Evolutionary conservation across 1,140 invertebrate genomes (phyloP).

Genomic region (Chelonus insularis): DNA sequence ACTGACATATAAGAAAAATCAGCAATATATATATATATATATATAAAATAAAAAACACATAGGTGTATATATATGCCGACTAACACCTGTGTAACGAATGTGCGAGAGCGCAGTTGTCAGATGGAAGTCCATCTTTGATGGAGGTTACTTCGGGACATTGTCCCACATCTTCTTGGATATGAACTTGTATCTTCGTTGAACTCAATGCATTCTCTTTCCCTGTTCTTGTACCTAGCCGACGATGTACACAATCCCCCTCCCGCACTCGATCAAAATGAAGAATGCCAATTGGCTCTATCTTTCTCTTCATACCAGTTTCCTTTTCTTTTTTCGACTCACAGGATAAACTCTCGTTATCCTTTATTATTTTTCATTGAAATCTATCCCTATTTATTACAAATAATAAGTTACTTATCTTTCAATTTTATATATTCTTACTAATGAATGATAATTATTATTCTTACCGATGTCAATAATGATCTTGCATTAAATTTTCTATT

Average conservation of each 20-base stretch:
- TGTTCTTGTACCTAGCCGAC: constrained; percentile 27
- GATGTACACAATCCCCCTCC: constrained; percentile 19
- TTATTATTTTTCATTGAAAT: constrained; percentile 7
- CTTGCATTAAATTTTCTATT: not conserved
- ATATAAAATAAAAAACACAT: not conserved
- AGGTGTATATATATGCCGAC: not conserved
- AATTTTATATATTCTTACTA: not conserved
- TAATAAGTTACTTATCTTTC: not conserved
- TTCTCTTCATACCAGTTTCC: constrained; percentile 10
- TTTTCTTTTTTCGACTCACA: constrained; percentile 22
- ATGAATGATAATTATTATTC: not conserved
- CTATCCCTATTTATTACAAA: too few species aligned
- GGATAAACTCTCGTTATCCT: constrained; percentile 27
- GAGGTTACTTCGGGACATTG: constrained; percentile 59
- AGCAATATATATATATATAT: not conserved
- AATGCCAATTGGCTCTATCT: not conserved
- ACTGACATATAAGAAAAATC: not conserved
- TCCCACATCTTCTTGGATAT: constrained; percentile 56
- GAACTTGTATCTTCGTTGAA: constrained; percentile 56
- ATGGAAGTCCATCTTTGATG: constrained; percentile 57
- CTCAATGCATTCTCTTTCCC: constrained; percentile 39
- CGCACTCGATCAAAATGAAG: constrained; percentile 7
- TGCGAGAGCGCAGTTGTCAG: constrained; percentile 15
- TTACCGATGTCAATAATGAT: not conserved
- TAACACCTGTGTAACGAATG: constrained; percentile 8